Evolutionary conservation across 2,888 invertebrate genomes (phyloP).

Genomic region (Orgyia antiqua): DNA sequence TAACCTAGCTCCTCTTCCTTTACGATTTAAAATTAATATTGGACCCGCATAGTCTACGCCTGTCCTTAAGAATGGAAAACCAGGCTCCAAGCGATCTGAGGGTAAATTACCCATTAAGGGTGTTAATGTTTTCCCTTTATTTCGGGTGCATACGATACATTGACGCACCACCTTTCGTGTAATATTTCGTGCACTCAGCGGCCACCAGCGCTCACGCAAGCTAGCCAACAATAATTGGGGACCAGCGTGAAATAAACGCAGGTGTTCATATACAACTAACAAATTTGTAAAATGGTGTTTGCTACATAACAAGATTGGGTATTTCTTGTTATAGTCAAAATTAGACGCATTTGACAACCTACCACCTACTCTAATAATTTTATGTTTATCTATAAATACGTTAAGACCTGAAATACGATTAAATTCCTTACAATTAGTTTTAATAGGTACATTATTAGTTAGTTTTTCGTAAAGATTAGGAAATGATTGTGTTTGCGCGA

Average conservation of each 20-base stretch:
- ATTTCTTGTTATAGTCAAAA: too few species aligned
- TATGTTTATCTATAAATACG: constrained; percentile 5
- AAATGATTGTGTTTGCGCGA: not conserved
- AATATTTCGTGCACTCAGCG: not conserved
- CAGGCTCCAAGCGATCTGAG: not conserved
- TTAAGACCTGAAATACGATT: too few species aligned
- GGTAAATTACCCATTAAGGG: not conserved
- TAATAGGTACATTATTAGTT: too few species aligned
- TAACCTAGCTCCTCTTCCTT: too few species aligned
- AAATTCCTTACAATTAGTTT: too few species aligned
- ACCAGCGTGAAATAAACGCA: constrained; percentile 1
- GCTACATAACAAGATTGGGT: constrained; percentile 5
- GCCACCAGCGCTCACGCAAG: constrained; percentile 2
- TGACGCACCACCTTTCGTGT: not conserved
- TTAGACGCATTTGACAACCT: too few species aligned
- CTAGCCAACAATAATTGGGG: not conserved
- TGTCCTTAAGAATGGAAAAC: not conserved
- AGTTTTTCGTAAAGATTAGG: too few species aligned
- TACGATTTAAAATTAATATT: not conserved
- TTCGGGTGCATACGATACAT: constrained; percentile 1
- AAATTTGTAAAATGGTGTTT: constrained; percentile 3
- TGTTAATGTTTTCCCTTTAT: not conserved
- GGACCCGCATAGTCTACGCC: constrained; percentile 2
- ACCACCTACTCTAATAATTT: constrained; percentile 8
- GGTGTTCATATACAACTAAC: constrained; percentile 1